Evolutionary conservation across 2,888 invertebrate species (phyloP), one percentile per base, ranked within the genome.

Genomic region (Drosophila crucigera): DNA sequence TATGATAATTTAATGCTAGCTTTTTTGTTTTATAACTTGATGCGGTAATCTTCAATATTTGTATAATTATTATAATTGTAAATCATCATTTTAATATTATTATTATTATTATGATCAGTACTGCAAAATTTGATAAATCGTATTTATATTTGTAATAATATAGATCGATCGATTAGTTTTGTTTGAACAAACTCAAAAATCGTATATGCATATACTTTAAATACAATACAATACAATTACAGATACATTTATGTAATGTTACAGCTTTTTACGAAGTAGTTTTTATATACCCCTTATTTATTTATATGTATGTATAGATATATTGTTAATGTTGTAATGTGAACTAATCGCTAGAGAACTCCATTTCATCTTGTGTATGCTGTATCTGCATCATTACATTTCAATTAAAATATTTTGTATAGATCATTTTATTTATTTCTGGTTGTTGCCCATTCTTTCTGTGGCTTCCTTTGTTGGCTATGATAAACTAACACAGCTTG

Each of bases 1-100:
- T 74, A 82, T 82, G 72, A 78, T 90, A 85, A 78, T 74, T 85
- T 90, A 85, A 90, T 80, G 70, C 90, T 85, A 85, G 66, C 35
- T 60, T 66, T 80, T 80, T 66, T 65, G 54, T 65, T 65, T 60
- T 74, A 64, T 78, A 84, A 67, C 87, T 89, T 82, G 71, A 82
- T 68, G 68, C 64, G 47, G 55, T 70, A 67, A 68, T 86, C 49
- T 59, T 73, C 60, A 67, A 53, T 65, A 62, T 63, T 66, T 61
- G 19, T 77, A 71, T 71, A 60, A 50, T 60, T 53, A 68, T 77
- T 52, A 60, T 81, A 81, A 68, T 43, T 41, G 52, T 66, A 61
- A 76, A 70, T 66, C 56, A 59, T 74, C 56, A 30, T 56, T 58
- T 43, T 43, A 16, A 28, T 39, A 56, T 63, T 14, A 68, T 37